Conservation (phyloP, 2,888 invertebrate genomes). For the Tenthredo mesomela region DNA sequence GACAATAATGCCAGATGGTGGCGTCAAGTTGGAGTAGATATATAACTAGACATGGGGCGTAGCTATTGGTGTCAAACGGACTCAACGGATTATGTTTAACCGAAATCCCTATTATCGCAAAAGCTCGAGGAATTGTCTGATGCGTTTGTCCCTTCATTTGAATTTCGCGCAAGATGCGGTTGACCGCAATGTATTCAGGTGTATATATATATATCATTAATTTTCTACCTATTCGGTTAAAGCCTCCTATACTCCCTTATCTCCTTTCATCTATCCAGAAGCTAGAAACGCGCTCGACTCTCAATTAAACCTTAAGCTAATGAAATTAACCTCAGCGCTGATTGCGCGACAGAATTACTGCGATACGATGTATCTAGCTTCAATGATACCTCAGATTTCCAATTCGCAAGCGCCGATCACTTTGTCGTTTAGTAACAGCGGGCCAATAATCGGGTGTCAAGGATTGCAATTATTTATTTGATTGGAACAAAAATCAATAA, state of each 20-base stretch:
- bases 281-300: conserved; percentile 11
- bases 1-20: conserved; percentile 27
- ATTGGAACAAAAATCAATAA: not conserved
- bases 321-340: conserved; percentile 36
- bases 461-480: not conserved
- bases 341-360: conserved; percentile 32
- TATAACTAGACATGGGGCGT: not conserved
- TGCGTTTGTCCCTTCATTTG: not conserved
- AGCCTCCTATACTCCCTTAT: not conserved
- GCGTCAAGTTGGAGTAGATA: conserved; percentile 7
- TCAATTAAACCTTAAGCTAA: conserved; percentile 35
- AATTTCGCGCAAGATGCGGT: not conserved
- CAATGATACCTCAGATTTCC: conserved; percentile 7
- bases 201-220: not conserved
- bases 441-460: not conserved
- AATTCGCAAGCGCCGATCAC: not conserved
- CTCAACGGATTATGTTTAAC: not conserved
- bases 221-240: not conserved
- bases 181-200: not conserved
- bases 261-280: conserved; percentile 4
- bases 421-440: not conserved
- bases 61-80: not conserved
- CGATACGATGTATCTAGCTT: not conserved
- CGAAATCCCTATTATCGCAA: not conserved
- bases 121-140: not conserved